phyloP scores from a whole-genome alignment of 2,113 vertebrate species.

The Phycodurus eques region DNA sequence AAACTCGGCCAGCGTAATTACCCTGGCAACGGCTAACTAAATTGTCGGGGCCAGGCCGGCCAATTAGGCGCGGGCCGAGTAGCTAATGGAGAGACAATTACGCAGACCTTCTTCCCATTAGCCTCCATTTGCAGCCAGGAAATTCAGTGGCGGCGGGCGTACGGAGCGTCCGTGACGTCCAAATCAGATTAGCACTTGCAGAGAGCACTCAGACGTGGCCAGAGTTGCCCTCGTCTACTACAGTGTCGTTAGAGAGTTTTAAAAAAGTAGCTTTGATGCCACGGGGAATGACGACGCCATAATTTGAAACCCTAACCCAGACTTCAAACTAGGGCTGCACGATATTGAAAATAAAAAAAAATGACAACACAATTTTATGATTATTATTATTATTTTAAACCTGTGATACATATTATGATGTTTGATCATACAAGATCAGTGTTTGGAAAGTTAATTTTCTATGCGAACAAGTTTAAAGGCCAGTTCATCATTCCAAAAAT shows the following conservation, averaged over 20 bases:
- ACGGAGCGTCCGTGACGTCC: background rate
- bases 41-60: background rate
- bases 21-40: background rate
- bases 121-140: background rate
- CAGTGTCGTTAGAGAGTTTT: too few species aligned
- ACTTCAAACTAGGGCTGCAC: too few species aligned
- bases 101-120: background rate
- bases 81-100: conserved; percentile 1
- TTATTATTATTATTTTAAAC: too few species aligned
- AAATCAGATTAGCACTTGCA: background rate
- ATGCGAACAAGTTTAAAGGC: too few species aligned
- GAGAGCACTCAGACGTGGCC: background rate
- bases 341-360: too few species aligned
- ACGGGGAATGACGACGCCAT: too few species aligned
- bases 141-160: background rate
- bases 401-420: too few species aligned
- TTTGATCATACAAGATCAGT: too few species aligned
- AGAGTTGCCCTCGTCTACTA: background rate
- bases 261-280: too few species aligned
- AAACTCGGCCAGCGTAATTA: background rate
- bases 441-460: too few species aligned
- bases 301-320: background rate
- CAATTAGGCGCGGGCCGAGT: background rate
- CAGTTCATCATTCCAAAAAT: too few species aligned
- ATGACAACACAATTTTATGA: too few species aligned